Evolutionary conservation across 2,888 invertebrate genomes (phyloP), one percentile per base, ranked within the genome.

Genomic region (Chymomyza caudatula): DNA sequence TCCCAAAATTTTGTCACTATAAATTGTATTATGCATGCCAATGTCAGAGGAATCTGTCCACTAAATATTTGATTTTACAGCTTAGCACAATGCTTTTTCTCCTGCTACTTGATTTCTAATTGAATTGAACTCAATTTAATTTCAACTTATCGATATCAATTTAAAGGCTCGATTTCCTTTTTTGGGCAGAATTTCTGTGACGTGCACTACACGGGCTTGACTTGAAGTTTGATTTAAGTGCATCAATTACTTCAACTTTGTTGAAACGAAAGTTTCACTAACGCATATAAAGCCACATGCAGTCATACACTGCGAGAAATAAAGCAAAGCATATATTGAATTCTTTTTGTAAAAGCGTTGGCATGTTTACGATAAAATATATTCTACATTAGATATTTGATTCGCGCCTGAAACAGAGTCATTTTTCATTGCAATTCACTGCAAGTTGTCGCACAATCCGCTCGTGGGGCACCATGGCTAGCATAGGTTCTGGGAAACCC

Each of bases 241-340:
- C 85, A 76, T 76, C 80, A 81, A 80, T 85, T 82, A 85, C 75
- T 57, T 53, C 64, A 73, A 74, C 73, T 79, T 79, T 72, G 71
- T 79, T 76, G 70, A 68, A 61, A 71, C n/a, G 20, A 74, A 76
- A 68, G 60, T 76, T 75, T 58, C 57, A 58, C 51, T 15, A 6
- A 44, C 13, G n/a, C 44, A 13, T 17, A 17, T n/a, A 1, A 8
- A 47, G 19, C 15, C 47, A 47, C 15, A 19, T 19, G 47, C 13
- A 6, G 47, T 2, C 29, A 37, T 37, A 2, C 29, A 37, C 29
- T 1, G 29, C 2, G 11, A 37, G 29, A 37, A 37, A 37, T 11
- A 37, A 37, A 6, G 4, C 25, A 4, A 25, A 25, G 5, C 1
- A 6, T 25, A 25, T 4, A 25, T 0, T 6, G 6, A 25, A 5